Evolutionary conservation across 2,888 invertebrate species (phyloP), one percentile per base, ranked within the genome.

Genomic region (Melanostoma mellinum): DNA sequence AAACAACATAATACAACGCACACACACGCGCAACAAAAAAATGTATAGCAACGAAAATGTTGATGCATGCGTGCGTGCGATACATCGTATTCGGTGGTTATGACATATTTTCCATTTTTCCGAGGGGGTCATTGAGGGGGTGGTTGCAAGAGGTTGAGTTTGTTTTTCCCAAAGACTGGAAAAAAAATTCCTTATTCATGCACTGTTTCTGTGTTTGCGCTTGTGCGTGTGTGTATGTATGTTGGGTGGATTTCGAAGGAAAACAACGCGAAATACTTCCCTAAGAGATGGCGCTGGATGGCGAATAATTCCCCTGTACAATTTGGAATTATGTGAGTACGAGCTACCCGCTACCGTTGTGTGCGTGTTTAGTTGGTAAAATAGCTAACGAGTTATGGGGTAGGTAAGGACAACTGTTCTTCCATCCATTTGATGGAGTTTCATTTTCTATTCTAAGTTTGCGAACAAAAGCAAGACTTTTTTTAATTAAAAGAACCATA

Each of bases 41-140:
- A 61, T 56, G 40, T 50, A 72, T 76, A 77, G 72, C 69, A 73
- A 68, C 67, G 73, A 82, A 82, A 69, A 82, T 82, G 65, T 78
- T 82, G 77, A 82, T 82, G 79, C 84, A 79, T 84, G 84, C 71
- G 74, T 84, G 84, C 84, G 79, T 79, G 74, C 67, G 44, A 79
- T 75, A 79, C 79, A 84, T 78, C 74, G 84, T 84, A 67, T 69
- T 79, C 63, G 63, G 65, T 79, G 74, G 69, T 79, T 84, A 84
- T 84, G 74, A 79, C 74, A 84, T 79, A 75, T 79, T 79, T 78
- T 42, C 35, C 63, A 61, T 38, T 48, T 74, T 56, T 20, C 33
- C n/a, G 63, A 6, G 20, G 30, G 4, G 46, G 35, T 6, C 50
- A 20, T 20, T 2, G 46, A 4, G 3, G 5, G 40, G 20, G 9